phyloP scores from a whole-genome alignment of 2,797 vertebrate species.

The Darevskia mixta region DNA sequence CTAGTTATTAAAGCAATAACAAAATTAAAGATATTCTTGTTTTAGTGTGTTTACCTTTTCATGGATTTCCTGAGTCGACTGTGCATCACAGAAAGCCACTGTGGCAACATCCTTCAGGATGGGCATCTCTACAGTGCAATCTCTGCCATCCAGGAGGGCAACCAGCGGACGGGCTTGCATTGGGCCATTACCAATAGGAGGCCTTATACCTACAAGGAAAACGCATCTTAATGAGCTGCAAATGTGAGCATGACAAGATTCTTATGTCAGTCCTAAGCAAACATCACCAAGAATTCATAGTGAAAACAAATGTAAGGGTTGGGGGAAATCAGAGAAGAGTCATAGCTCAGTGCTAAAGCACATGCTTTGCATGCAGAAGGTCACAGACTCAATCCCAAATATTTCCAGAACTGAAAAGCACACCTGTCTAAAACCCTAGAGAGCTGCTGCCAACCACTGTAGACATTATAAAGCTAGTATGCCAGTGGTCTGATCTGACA shows the following conservation, averaged over 20 bases:
- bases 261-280: background rate
- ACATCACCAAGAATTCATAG: background rate
- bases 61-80: constrained; percentile 92
- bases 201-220: constrained; percentile 84
- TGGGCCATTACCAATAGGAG: constrained; percentile 89
- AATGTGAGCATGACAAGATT: background rate
- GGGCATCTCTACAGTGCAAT: constrained; percentile 91
- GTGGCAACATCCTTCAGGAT: constrained; percentile 92
- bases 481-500: background rate
- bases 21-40: background rate
- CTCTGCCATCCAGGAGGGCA: constrained; percentile 87
- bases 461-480: background rate
- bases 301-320: background rate
- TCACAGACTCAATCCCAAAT: background rate
- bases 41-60: constrained; percentile 82
- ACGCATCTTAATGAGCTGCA: background rate
- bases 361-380: background rate
- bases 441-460: background rate
- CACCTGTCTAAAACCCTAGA: background rate
- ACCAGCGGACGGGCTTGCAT: constrained; percentile 89
- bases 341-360: background rate
- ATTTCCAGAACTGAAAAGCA: background rate
- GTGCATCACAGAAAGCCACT: constrained; percentile 91
- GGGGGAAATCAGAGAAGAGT: background rate
- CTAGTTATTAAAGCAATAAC: background rate